These are phyloP conservation scores for Lysiphlebus fabarum DNA, from an alignment of 1,140 invertebrate genomes.

Conservation along the genomic window DNA sequence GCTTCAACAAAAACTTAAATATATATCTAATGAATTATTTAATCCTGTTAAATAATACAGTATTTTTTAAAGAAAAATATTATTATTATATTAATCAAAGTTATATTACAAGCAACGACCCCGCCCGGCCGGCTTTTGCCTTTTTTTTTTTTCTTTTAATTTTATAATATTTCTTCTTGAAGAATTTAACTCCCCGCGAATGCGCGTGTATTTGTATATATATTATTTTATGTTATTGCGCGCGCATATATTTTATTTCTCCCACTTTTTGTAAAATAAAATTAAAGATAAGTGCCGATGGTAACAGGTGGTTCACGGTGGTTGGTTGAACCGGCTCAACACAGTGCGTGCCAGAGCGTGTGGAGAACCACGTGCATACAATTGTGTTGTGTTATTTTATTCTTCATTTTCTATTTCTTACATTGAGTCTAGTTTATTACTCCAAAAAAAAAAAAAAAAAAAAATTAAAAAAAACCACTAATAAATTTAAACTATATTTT, in stretches of 20 bases:
- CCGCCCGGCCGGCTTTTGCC: neutral
- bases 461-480: too few species aligned
- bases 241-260: neutral
- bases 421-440: neutral
- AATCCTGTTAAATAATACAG: too few species aligned
- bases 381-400: neutral
- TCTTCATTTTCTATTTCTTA: neutral
- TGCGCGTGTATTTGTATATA: conserved; percentile 8
- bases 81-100: too few species aligned
- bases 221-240: conserved; percentile 2
- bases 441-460: too few species aligned
- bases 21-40: too few species aligned
- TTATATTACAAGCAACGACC: neutral
- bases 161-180: too few species aligned
- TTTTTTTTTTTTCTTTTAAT: neutral
- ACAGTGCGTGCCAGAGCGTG: neutral
- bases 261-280: too few species aligned
- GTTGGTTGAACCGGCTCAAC: conserved; percentile 21
- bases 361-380: conserved; percentile 19
- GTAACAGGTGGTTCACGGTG: conserved; percentile 23
- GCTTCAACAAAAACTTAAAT: too few species aligned
- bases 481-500: too few species aligned
- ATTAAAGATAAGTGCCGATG: neutral
- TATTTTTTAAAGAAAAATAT: too few species aligned
- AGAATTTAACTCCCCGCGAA: neutral